Evolutionary conservation across 2,113 vertebrate genomes (phyloP).

Genomic region (Mungos mungo): DNA sequence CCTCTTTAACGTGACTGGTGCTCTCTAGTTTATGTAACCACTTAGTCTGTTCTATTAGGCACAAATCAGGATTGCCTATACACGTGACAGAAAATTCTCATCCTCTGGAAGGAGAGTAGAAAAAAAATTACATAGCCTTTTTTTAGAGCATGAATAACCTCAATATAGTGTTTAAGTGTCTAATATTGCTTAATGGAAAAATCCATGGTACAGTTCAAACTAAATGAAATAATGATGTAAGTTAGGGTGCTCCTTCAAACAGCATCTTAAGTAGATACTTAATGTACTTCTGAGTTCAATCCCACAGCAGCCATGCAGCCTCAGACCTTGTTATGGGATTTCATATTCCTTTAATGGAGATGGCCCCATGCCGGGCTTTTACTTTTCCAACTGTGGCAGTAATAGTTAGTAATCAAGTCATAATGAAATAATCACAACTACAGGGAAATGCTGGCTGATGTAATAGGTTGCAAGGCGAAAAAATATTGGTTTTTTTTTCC

Average conservation of each 20-base stretch:
- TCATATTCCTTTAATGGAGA: slow-evolving; percentile 61
- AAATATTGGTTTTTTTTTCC: slow-evolving; percentile 14
- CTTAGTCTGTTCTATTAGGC: not conserved
- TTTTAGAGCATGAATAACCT: slow-evolving; percentile 28
- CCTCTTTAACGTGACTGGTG: not conserved
- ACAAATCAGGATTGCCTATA: slow-evolving; percentile 36
- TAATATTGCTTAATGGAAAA: slow-evolving; percentile 63
- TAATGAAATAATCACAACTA: slow-evolving; percentile 59
- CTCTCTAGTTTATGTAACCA: not conserved
- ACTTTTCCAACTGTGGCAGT: slow-evolving; percentile 60
- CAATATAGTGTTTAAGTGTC: slow-evolving; percentile 33
- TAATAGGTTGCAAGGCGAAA: slow-evolving; percentile 11
- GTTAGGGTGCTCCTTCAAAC: slow-evolving; percentile 40
- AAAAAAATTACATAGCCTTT: not conserved
- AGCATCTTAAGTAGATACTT: slow-evolving; percentile 51
- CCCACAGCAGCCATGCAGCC: not conserved
- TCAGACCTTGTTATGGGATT: slow-evolving; percentile 52
- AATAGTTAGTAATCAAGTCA: slow-evolving; percentile 64
- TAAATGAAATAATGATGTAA: slow-evolving; percentile 68
- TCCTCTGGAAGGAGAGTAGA: not conserved
- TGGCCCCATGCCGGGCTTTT: slow-evolving; percentile 26
- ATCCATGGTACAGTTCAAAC: slow-evolving; percentile 42
- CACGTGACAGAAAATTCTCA: not conserved
- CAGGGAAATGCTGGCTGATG: slow-evolving; percentile 30
- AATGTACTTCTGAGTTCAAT: not conserved